phyloP scores from a whole-genome alignment of 2,888 invertebrate species.

The Psylliodes chrysocephalus region DNA sequence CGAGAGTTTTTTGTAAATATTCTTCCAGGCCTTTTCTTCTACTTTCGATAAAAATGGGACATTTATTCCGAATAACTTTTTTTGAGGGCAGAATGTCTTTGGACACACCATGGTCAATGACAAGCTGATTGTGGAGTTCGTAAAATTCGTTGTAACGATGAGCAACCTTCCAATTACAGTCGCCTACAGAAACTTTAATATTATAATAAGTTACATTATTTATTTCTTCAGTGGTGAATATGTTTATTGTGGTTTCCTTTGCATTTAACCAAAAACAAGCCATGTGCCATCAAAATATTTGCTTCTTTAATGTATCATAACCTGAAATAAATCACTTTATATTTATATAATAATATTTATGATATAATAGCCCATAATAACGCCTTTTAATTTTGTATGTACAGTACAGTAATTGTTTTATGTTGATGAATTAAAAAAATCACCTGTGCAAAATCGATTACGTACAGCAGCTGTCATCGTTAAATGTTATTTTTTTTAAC shows the following conservation, averaged over 20 bases:
- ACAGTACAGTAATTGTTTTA: too few relatives aligned
- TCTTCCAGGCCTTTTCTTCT: conserved; percentile 81
- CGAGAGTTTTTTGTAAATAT: conserved; percentile 82
- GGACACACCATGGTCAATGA: conserved; percentile 81
- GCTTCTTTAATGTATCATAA: conserved; percentile 4
- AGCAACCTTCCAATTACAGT: conserved; percentile 82
- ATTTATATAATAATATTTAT: not conserved
- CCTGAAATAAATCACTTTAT: conserved; percentile 10
- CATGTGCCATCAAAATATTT: conserved; percentile 65
- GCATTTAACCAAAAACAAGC: conserved; percentile 78
- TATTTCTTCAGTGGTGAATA: conserved; percentile 73
- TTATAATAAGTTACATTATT: conserved; percentile 79
- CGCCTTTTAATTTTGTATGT: not conserved
- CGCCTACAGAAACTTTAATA: conserved; percentile 76
- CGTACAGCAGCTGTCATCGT: not conserved
- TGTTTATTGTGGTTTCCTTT: conserved; percentile 73
- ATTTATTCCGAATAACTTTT: conserved; percentile 90
- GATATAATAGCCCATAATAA: not conserved
- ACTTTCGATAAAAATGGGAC: conserved; percentile 86
- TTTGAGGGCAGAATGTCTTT: conserved; percentile 92
- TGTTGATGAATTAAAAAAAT: too few relatives aligned
- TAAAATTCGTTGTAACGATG: conserved; percentile 92
- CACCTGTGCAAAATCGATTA: not conserved
- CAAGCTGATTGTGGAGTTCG: conserved; percentile 86
- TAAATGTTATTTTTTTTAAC: not conserved